Evolutionary conservation across 2,888 invertebrate species (phyloP), one percentile per base, ranked within the genome.

Genomic region (Zygothrica quintamaculata): DNA sequence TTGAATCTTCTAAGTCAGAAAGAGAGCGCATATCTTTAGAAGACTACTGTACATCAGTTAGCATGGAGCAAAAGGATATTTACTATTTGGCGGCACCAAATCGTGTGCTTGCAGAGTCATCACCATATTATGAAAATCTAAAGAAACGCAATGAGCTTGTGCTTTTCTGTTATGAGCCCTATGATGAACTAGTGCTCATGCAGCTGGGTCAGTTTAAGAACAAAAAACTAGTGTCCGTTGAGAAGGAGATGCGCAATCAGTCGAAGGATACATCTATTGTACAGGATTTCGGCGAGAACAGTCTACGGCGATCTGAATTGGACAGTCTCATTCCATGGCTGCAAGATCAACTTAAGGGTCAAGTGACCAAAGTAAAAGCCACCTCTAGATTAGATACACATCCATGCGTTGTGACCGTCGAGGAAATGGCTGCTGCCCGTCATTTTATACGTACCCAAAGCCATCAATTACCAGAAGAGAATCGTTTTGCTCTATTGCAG

Each of bases 401-500:
- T 92, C 99, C 99, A 0, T 99, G 98, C 89, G 96, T 98, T 0
- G 94, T 99, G 1, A 98, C 98, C 0, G 98, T 99, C 0, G 96
- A 96, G 75, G 98, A 99, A 92, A 98, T 99, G 98, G 98, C 97
- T 0, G 96, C 98, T 1, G 98, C 99, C 0, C 92, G 99, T 40
- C 98, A 99, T 91, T 98, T 99, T 88, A 94, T 99, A 52, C 93
- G 96, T 52, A 97, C 98, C 0, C 97, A 98, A 85, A 95, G 97
- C 50, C 94, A 95, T 76, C 94, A 93, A 80, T 90, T 97, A 53
- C 94, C 95, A 0, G 97, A 98, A 81, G 97, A 97, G 82, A 95
- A 95, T 88, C 93, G 97, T 85, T 97, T 95, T 88, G 95, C 96
- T 0, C 91, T 98, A 59, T 92, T 99, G 51, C 96, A 98, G 87